Evolutionary conservation across 2,113 vertebrate genomes (phyloP), one percentile per base, ranked within the genome.

Genomic region (Apodemus speciosus): DNA sequence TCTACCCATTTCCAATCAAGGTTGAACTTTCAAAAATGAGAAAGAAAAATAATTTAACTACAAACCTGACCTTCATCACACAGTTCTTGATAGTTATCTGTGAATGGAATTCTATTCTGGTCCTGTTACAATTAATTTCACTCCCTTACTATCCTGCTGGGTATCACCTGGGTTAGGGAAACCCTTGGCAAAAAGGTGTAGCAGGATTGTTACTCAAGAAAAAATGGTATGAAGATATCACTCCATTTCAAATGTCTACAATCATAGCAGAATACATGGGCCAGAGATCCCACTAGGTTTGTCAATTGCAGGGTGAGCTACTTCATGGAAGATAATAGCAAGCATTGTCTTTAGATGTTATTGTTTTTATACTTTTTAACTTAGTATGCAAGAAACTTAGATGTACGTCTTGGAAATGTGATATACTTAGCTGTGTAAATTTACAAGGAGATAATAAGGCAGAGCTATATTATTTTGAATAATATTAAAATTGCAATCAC

Each of bases 171-270:
- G 32, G 53, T 66, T 30, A 11, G 9, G 58, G 51, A 85, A 86
- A 60, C 43, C 6, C 11, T 88, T 20, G 0, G 20, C 14, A 2
- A 16, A 16, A 9, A 10, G 7, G 0, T 43, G 1, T 51, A n/a
- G 49, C 4, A 35, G 9, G 9, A 3, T 3, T 40, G 18, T 56
- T 38, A 11, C 53, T 60, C 14, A 60, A 81, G 53, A n/a, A 60
- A 38, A n/a, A 81, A 6, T 15, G n/a, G 14, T 40, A 60, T 38
- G 11, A 81, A 25, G 21, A 60, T 40, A 2, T 15, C 35, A n/a
- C 18, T 27, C 21, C 35, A 38, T 38, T 58, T 38, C 11, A 60
- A 58, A 60, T 83, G 3, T 9, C 27, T 40, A 2, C 30, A 89
- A n/a, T 16, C 32, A 69, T 11, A 13, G 38, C 32, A 58, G 51